phyloP scores from a whole-genome alignment of 2,888 invertebrate species.

The Hydropsyche betteni region DNA sequence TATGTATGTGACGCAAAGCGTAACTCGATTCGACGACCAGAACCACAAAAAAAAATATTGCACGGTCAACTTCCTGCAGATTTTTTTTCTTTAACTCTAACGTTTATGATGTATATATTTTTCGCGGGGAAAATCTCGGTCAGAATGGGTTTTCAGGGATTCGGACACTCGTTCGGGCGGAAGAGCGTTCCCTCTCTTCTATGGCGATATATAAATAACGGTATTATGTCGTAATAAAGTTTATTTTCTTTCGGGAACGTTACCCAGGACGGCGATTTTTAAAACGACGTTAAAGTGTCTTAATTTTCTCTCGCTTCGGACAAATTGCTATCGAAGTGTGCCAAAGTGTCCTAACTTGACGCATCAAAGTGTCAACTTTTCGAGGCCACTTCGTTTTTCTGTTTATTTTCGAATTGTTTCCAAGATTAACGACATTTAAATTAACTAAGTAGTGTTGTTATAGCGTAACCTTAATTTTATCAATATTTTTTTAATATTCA shows the following conservation, averaged over 20 bases:
- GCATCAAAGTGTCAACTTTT: slow-evolving; percentile 9
- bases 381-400: not conserved
- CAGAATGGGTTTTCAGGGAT: too few species aligned
- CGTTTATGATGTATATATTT: not conserved
- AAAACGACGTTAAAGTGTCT: slow-evolving; percentile 8
- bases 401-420: not conserved
- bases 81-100: not conserved
- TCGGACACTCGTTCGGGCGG: too few species aligned
- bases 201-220: too few species aligned
- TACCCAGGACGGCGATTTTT: slow-evolving; percentile 7
- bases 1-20: too few species aligned
- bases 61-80: slow-evolving; percentile 16
- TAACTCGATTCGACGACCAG: too few species aligned
- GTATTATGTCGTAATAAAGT: too few species aligned
- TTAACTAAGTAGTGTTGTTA: too few species aligned
- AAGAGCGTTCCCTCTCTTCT: too few species aligned
- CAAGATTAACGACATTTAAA: too few species aligned
- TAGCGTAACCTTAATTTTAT: too few species aligned
- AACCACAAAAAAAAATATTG: not conserved
- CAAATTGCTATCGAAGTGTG: not conserved
- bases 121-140: not conserved
- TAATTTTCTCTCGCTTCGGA: not conserved
- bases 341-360: slow-evolving; percentile 13
- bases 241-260: not conserved
- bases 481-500: too few species aligned